These are phyloP conservation scores for Scomber scombrus DNA, from an alignment of 2,113 vertebrate species.

Conservation along the genomic window DNA sequence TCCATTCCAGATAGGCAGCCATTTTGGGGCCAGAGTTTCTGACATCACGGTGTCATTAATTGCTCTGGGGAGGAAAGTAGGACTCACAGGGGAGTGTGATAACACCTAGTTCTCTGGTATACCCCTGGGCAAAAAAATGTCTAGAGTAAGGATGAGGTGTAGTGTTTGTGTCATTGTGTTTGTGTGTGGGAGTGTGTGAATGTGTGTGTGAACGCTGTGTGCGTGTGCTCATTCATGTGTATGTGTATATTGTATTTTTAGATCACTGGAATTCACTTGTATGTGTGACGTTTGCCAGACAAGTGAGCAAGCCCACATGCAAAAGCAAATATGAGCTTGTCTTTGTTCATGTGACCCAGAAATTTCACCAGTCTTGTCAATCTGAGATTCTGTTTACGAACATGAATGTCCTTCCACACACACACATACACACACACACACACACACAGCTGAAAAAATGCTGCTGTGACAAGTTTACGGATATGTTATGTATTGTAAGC, in stretches of 20 bases:
- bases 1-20: constrained; percentile 67
- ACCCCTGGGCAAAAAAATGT: constrained; percentile 53
- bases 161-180: constrained; percentile 17
- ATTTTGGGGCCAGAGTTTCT: constrained; percentile 70
- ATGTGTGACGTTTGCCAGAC: constrained; percentile 20
- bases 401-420: background rate
- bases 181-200: constrained; percentile 44
- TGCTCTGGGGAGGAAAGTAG: constrained; percentile 67
- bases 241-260: constrained; percentile 43
- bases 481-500: background rate
- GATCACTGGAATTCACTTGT: constrained; percentile 34
- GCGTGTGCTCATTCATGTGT: constrained; percentile 21
- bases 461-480: constrained; percentile 20
- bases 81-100: constrained; percentile 56
- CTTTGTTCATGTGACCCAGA: constrained; percentile 39
- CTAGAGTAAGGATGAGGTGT: constrained; percentile 43
- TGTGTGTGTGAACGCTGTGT: background rate
- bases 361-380: constrained; percentile 26
- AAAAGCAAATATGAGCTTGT: constrained; percentile 41
- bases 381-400: constrained; percentile 12
- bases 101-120: constrained; percentile 68
- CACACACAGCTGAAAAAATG: background rate
- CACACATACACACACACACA: constrained; percentile 5
- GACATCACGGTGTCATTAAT: constrained; percentile 72
- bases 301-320: constrained; percentile 23